These are phyloP conservation scores for Columba livia DNA, from an alignment of 2,113 vertebrate species.

Conservation along the genomic window DNA sequence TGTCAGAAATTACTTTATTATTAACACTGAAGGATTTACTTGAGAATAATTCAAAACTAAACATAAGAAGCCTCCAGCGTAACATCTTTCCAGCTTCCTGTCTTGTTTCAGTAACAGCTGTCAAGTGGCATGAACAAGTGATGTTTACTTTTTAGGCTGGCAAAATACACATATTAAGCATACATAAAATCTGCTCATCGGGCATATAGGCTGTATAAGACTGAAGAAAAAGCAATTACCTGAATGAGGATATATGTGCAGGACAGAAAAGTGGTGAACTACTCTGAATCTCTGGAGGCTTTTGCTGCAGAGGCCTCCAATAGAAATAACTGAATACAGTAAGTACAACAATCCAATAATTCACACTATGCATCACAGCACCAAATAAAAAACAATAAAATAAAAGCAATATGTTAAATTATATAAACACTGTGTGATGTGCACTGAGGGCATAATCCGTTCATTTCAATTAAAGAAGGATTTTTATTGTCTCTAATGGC, in stretches of 20 bases:
- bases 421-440: not conserved
- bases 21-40: not conserved
- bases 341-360: not conserved
- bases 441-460: not conserved
- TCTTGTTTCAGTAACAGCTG: not conserved
- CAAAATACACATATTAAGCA: not conserved
- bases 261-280: not conserved
- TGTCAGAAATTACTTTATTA: not conserved
- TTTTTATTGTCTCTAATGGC: not conserved
- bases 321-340: not conserved
- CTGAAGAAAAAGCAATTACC: not conserved
- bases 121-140: not conserved
- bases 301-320: not conserved
- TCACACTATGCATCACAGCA: not conserved
- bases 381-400: not conserved
- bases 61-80: not conserved
- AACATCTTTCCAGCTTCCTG: not conserved
- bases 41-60: slow-evolving; percentile 13
- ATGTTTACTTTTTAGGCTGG: not conserved
- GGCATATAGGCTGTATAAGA: not conserved
- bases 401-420: not conserved
- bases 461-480: not conserved
- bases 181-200: not conserved
- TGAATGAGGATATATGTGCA: not conserved
- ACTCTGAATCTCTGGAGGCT: not conserved